Percentiles rank a stretch among this genome's conserved stretches.
phyloP scores from a whole-genome alignment of 2,113 vertebrate species.

The Clinocottus analis region DNA sequence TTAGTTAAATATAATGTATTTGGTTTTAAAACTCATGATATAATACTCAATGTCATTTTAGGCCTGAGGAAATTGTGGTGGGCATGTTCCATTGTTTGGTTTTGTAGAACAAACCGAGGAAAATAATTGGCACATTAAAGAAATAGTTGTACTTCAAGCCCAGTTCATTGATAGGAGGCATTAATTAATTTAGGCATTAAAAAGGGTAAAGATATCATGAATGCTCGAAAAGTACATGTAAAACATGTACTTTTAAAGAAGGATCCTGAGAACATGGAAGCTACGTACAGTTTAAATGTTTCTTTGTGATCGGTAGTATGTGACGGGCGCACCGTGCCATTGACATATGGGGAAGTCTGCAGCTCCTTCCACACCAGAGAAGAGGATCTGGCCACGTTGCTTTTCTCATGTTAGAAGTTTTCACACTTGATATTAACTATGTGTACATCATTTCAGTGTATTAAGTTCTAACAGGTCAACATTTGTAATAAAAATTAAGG shows the following conservation, averaged over 20 bases:
- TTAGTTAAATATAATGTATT: background rate
- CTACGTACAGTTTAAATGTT: background rate
- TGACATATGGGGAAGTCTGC: too few species aligned
- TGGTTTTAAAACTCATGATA: background rate
- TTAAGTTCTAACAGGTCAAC: conserved; percentile 41
- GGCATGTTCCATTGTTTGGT: background rate
- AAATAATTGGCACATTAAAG: background rate
- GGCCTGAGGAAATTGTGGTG: background rate
- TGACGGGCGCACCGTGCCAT: too few species aligned
- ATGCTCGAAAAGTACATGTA: background rate
- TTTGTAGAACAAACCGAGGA: background rate
- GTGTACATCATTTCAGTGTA: conserved; percentile 41
- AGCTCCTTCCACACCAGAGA: conserved; percentile 4
- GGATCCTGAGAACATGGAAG: background rate
- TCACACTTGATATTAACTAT: conserved; percentile 15
- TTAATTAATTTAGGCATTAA: background rate
- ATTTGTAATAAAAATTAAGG: conserved; percentile 73
- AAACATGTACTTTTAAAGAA: background rate
- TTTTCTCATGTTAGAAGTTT: conserved; percentile 8
- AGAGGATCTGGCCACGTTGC: conserved; percentile 76
- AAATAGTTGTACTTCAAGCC: background rate
- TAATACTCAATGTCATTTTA: background rate
- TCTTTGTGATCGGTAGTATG: background rate
- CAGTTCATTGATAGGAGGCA: background rate
- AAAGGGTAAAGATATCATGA: background rate